Conservation (phyloP, 92 coral and sea anemone species). For the Phenganax marumi region DNA sequence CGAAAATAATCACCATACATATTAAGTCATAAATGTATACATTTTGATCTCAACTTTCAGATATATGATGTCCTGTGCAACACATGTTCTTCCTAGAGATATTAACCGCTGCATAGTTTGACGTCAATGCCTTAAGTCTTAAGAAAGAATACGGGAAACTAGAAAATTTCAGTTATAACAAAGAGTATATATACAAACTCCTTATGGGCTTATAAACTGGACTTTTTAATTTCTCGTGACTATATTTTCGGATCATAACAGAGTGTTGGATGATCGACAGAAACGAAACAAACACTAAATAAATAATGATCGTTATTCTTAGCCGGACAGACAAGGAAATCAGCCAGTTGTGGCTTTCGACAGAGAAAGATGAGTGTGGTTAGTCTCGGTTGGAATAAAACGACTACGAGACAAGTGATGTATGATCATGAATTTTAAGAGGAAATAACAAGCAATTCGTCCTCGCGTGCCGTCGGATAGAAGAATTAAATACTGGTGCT, state of each 20-base stretch:
- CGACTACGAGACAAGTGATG: constrained; percentile 3
- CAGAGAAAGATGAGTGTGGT: constrained; percentile 12
- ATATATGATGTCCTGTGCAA: neutral
- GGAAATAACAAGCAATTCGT: neutral
- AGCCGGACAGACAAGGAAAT: constrained; percentile 17
- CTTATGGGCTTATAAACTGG: neutral
- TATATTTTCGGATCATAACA: constrained; percentile 9
- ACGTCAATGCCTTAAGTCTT: neutral
- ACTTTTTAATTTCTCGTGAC: neutral
- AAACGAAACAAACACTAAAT: constrained; percentile 29
- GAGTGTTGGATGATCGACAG: neutral
- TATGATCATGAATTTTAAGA: constrained; percentile 11
- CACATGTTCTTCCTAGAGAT: constrained; percentile 34
- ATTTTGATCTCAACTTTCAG: neutral
- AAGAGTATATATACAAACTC: neutral
- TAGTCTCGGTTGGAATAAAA: constrained; percentile 12
- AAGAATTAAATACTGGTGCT: neutral
- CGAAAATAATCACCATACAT: neutral
- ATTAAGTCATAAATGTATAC: neutral
- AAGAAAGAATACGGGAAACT: neutral
- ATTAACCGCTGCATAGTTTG: neutral
- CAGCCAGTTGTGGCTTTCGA: constrained; percentile 40
- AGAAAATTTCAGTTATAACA: neutral
- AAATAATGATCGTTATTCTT: constrained; percentile 39
- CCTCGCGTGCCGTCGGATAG: neutral